Evolutionary conservation across 2,797 vertebrate species (phyloP).

Genomic region (Podarcis lilfordi): DNA sequence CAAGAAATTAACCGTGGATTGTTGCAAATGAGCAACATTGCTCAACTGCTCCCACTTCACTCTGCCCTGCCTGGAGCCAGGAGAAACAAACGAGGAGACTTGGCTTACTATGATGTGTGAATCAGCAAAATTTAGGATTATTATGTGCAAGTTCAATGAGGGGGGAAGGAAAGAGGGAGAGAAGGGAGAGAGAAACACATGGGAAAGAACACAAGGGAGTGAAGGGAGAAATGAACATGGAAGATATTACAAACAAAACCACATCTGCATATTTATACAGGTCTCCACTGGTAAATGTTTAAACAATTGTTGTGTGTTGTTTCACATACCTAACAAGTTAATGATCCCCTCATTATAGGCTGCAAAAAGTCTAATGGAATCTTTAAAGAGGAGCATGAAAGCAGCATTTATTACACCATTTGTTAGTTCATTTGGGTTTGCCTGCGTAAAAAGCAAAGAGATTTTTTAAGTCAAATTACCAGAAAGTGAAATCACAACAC

Average conservation of each 20-base stretch:
- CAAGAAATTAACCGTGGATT: too few relatives aligned
- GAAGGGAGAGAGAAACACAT: background rate
- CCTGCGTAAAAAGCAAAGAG: constrained; percentile 78
- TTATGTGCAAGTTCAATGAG: too few relatives aligned
- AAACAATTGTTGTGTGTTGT: constrained; percentile 2
- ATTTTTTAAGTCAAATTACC: constrained; percentile 49
- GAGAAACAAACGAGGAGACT: too few relatives aligned
- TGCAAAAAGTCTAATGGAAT: constrained; percentile 94
- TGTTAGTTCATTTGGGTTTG: constrained; percentile 92
- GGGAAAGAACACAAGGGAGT: background rate
- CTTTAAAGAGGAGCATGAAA: constrained; percentile 97
- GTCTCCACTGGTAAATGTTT: background rate
- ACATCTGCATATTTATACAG: background rate
- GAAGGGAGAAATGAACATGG: background rate
- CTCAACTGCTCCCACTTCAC: too few relatives aligned
- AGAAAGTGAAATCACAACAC: constrained; percentile 28
- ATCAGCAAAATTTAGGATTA: too few relatives aligned
- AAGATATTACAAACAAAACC: background rate
- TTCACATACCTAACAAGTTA: constrained; percentile 91
- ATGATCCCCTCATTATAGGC: constrained; percentile 97
- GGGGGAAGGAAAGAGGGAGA: background rate
- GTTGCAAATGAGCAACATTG: too few relatives aligned
- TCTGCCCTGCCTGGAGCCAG: too few relatives aligned
- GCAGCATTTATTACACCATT: constrained; percentile 94
- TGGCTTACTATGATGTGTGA: too few relatives aligned